Percentiles rank a stretch among this genome's conserved stretches.
These are phyloP conservation scores for Mobula birostris DNA, from an alignment of 2,113 vertebrate species.

Conservation along the genomic window DNA sequence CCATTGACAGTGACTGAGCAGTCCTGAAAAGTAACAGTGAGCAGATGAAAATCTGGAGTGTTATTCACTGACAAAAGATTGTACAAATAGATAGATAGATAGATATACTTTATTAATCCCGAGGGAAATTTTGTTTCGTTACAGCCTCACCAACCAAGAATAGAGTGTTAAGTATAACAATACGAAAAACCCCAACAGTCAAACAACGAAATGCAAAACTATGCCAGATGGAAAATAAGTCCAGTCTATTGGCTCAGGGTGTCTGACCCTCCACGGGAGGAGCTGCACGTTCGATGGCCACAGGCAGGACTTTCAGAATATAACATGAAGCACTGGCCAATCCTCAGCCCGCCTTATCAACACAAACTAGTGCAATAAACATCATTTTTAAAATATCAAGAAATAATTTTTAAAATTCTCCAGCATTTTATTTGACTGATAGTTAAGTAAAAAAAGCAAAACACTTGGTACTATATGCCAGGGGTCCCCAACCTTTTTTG, in stretches of 20 bases:
- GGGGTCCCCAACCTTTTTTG: no score
- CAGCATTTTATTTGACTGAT: conserved; percentile 33
- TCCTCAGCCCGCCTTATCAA: conserved; percentile 47
- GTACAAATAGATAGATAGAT: conserved; percentile 53
- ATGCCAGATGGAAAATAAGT: no score
- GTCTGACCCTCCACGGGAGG: no score
- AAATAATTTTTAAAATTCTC: conserved; percentile 49
- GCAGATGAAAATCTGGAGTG: conserved; percentile 48
- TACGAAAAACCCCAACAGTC: no score
- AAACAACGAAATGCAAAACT: no score
- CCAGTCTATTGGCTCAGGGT: no score
- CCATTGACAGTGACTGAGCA: conserved; percentile 47
- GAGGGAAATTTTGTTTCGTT: no score
- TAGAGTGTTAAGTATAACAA: no score
- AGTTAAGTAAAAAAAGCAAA: not conserved
- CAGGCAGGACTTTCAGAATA: conserved; percentile 43
- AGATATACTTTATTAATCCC: no score
- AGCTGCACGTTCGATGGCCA: no score
- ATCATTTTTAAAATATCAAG: conserved; percentile 61
- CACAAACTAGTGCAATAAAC: conserved; percentile 58
- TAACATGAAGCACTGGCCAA: conserved; percentile 57
- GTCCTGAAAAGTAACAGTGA: conserved; percentile 42
- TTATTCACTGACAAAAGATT: conserved; percentile 59
- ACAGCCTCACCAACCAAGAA: no score
- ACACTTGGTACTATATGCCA: not conserved